Evolutionary conservation across 2,797 vertebrate genomes (phyloP), one percentile per base, ranked within the genome.

Genomic region (Australoheros facetus): DNA sequence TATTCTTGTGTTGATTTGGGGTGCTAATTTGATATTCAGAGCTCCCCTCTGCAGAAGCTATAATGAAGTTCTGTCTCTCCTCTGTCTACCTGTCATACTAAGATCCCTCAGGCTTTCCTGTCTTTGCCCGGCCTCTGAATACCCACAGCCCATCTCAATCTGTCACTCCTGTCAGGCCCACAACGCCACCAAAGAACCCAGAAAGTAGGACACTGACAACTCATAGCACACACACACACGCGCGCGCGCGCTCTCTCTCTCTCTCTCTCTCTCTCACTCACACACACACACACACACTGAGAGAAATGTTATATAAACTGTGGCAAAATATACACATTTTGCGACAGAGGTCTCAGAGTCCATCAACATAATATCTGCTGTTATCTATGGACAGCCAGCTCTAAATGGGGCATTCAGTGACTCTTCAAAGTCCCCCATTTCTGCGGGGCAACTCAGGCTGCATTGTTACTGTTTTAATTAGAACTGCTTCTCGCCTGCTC

Each of bases 381-480:
- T 89, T 91, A 91, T 91, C 92, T 89, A 11, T 71, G 89, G 92
- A 83, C 91, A 83, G 87, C 79, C 83, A 30, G 75, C 79, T 90
- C 82, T 91, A 93, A 93, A 93, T 91, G 91, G 89, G 90, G 84
- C 92, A 85, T 92, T 93, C 89, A 90, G 84, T 92, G 89, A 89
- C 91, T 93, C 88, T 93, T 93, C 91, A 93, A 90, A 92, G 92
- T 69, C 79, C 59, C 79, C 2, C 30, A 55, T 91, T 92, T 91
- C 92, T 93, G 86, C 84, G 21, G 87, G 89, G 87, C 82, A 80
- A 88, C 89, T 90, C 55, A 14, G 78, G 85, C 89, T 80, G 88
- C 87, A 91, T 93, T 93, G 92, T 92, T 92, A 81, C 85, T 79
- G 81, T 93, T 93, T 95, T 94, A 94, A 95, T 94, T 94, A 92